Percentiles rank a stretch among this genome's conserved stretches.
phyloP scores from a whole-genome alignment of 2,888 invertebrate species.

The Polymixis lichenea region DNA sequence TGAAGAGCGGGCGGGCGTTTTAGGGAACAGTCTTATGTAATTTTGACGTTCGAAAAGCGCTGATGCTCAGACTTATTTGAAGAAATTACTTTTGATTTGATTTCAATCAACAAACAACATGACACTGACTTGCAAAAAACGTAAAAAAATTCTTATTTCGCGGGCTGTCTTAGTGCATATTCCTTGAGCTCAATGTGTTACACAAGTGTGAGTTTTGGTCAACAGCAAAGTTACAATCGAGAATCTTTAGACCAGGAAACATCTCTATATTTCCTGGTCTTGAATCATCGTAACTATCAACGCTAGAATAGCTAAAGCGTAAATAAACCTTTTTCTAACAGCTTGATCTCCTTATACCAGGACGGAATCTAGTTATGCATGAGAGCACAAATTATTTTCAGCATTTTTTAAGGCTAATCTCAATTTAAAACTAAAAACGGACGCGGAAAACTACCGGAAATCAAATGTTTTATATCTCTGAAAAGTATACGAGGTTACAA shows the following conservation, averaged over 20 bases:
- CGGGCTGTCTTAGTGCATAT: no score
- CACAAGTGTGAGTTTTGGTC: background rate
- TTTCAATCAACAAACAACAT: no score
- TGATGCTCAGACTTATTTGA: no score
- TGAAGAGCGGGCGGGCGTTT: no score
- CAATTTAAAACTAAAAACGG: constrained; percentile 44
- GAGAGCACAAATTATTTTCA: constrained; percentile 50
- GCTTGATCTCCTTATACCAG: constrained; percentile 8
- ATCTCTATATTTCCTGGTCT: background rate
- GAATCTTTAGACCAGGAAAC: background rate
- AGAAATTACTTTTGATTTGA: no score
- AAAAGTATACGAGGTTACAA: constrained; percentile 44
- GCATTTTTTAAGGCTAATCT: constrained; percentile 33
- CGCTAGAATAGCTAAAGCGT: constrained; percentile 6
- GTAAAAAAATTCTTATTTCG: no score
- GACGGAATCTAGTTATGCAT: constrained; percentile 47
- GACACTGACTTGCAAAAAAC: no score
- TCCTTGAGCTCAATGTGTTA: background rate
- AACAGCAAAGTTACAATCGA: background rate
- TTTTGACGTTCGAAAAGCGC: no score
- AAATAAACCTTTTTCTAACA: constrained; percentile 1
- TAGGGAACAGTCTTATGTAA: no score
- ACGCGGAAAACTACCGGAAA: constrained; percentile 46
- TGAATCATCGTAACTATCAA: constrained; percentile 3
- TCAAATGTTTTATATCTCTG: constrained; percentile 23